Conservation (phyloP, 1,140 invertebrate species). For the Andricus grossulariae region DNA sequence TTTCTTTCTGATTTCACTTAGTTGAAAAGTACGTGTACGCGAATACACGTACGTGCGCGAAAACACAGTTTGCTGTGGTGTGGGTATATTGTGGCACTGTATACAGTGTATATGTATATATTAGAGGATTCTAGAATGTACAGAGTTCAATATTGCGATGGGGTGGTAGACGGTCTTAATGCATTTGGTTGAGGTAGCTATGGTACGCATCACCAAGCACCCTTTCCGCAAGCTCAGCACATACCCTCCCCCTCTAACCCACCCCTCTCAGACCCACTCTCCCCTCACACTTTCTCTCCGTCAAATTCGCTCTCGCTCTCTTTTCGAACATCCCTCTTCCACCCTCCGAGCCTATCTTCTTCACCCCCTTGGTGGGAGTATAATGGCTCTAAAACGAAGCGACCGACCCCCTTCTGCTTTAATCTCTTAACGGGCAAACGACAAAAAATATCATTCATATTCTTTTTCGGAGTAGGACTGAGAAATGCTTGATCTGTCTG, state of each 20-base stretch:
- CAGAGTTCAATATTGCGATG: slow-evolving; percentile 65
- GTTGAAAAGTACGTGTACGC: slow-evolving; percentile 7
- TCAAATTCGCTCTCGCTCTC: neutral
- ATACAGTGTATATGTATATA: neutral
- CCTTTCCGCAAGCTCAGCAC: slow-evolving; percentile 75
- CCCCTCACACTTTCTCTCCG: slow-evolving; percentile 30
- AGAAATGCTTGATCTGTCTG: slow-evolving; percentile 38
- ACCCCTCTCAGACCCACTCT: slow-evolving; percentile 16
- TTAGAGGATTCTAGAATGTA: slow-evolving; percentile 35
- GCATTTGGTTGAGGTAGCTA: slow-evolving; percentile 72
- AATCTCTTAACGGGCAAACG: slow-evolving; percentile 73
- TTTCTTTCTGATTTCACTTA: slow-evolving; percentile 1
- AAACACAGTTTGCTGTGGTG: neutral
- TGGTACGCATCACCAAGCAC: slow-evolving; percentile 74
- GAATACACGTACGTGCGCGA: neutral
- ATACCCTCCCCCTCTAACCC: slow-evolving; percentile 39
- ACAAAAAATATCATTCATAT: slow-evolving; percentile 68
- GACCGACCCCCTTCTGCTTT: slow-evolving; percentile 62
- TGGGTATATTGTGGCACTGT: neutral
- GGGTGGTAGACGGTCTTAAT: slow-evolving; percentile 68
- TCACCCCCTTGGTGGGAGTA: slow-evolving; percentile 51
- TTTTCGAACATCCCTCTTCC: slow-evolving; percentile 31
- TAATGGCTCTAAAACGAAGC: slow-evolving; percentile 72
- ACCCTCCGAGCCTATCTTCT: slow-evolving; percentile 21
- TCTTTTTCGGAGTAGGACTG: slow-evolving; percentile 49